Evolutionary conservation across 1,140 invertebrate genomes (phyloP), one percentile per base, ranked within the genome.

Genomic region (Pseudomyrmex cubaensis): DNA sequence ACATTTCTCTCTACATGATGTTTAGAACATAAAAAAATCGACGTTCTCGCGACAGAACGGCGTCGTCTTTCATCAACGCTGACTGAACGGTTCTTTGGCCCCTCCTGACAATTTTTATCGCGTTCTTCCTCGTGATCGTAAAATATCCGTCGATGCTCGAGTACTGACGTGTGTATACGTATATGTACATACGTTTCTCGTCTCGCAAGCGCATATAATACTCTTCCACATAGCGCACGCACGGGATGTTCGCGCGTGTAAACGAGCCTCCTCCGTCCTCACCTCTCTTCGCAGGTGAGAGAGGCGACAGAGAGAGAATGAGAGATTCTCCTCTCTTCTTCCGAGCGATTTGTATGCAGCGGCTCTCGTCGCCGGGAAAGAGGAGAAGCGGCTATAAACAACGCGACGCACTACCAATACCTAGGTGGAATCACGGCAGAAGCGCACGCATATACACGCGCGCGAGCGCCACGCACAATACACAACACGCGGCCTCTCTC

Each of bases 301-400:
- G 62, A 86, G 84, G 86, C 73, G 70, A 86, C 70, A 80, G 56
- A 73, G 74, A 82, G 75, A 83, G 70, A 80, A 70, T 63, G 50
- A 82, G 67, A 85, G 86, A 78, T 82, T 35, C 64, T 83, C 72
- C 80, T 83, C 82, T 52, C 66, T 50, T 22, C 72, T 64, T 84
- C 74, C 48, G 82, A 80, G 85, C 82, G 89, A 93, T 93, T 93
- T 93, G 93, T 93, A 93, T 93, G 91, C 93, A 87, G 84, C 52
- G 83, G 88, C 76, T 66, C 72, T 80, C 85, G 66, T 87, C 90
- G 91, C 85, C 92, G 91, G 73, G 91, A 89, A 92, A 91, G 90
- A 93, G 90, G 91, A 92, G 92, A 93, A 91, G 92, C 87, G 90
- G 92, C 91, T 91, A 93, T 93, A 93, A 93, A 93, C 93, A 93